Evolutionary conservation across 2,113 vertebrate genomes (phyloP), one percentile per base, ranked within the genome.

Genomic region (Hylia prasina): DNA sequence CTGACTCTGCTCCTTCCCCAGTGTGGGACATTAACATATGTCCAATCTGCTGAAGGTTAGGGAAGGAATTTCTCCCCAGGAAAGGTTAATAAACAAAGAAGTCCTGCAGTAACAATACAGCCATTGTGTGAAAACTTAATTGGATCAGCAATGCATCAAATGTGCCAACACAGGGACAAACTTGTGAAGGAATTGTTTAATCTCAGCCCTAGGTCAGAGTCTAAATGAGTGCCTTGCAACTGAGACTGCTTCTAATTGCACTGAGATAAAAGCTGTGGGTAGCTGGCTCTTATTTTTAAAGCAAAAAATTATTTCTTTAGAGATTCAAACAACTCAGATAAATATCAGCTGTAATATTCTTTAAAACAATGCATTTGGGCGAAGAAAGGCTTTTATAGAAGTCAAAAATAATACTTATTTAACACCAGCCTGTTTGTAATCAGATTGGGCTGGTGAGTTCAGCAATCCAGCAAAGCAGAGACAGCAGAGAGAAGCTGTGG

Each of bases 61-160:
- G 30, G 53, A 42, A 68, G 65, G 86, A 73, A 83, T 51, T 89
- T 95, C 90, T 84, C 88, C 58, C 76, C 22, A 22, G 45, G 80
- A 88, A 91, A 94, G 92, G 94, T 95, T 84, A 87, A 91, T 90
- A 94, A 95, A 94, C 94, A 96, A 95, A 96, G 82, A 27, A 79
- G 64, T 90, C 61, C 80, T 90, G 80, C 92, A 72, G 64, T 87
- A 94, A 87, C 93, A 94, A 93, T 78, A 33, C 80, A 87, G 84
- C 72, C 78, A 89, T 76, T 79, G 86, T 93, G 92, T 87, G 92
- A 96, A 95, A 96, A 89, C 77, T 93, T 93, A 96, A 96, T 94
- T 96, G 92, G 94, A 95, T 97, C 89, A 76, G 84, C 91, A 65
- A 76, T 94, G 82, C 63, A 89, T 87, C 91, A 75, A 94, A 83